Evolutionary conservation across 2,888 invertebrate genomes (phyloP).

Genomic region (Halictus quadricinctus): DNA sequence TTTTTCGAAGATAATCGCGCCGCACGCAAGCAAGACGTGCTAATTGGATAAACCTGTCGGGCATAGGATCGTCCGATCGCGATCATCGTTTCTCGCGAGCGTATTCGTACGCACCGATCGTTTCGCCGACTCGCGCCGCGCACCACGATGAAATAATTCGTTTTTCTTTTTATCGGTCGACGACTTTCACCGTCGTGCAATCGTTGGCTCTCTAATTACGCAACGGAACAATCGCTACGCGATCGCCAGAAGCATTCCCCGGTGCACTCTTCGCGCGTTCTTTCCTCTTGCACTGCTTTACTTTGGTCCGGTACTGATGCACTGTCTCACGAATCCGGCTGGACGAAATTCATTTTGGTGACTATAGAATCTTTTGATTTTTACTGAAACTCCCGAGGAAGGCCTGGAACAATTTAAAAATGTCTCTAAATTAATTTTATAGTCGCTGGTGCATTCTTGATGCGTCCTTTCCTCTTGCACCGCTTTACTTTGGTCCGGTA

Average conservation of each 20-base stretch:
- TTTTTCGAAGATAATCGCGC: neutral
- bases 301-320: neutral
- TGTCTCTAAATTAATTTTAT: too few species aligned
- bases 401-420: too few species aligned
- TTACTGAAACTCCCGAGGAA: too few species aligned
- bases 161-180: slow-evolving; percentile 43
- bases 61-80: neutral
- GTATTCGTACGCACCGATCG: neutral
- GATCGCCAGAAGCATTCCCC: neutral
- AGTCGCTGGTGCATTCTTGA: too few species aligned
- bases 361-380: too few species aligned
- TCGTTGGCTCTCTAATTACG: slow-evolving; percentile 37
- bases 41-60: slow-evolving; percentile 6
- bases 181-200: slow-evolving; percentile 53
- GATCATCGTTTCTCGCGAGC: neutral
- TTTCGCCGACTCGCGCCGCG: neutral
- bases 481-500: too few species aligned
- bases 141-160: slow-evolving; percentile 30
- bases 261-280: neutral
- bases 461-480: too few species aligned
- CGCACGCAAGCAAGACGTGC: neutral
- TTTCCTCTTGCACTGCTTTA: neutral
- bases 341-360: neutral
- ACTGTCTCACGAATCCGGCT: neutral
- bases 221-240: slow-evolving; percentile 25